Evolutionary conservation across 1,140 invertebrate genomes (phyloP), one percentile per base, ranked within the genome.

Genomic region (Solenopsis fugax): DNA sequence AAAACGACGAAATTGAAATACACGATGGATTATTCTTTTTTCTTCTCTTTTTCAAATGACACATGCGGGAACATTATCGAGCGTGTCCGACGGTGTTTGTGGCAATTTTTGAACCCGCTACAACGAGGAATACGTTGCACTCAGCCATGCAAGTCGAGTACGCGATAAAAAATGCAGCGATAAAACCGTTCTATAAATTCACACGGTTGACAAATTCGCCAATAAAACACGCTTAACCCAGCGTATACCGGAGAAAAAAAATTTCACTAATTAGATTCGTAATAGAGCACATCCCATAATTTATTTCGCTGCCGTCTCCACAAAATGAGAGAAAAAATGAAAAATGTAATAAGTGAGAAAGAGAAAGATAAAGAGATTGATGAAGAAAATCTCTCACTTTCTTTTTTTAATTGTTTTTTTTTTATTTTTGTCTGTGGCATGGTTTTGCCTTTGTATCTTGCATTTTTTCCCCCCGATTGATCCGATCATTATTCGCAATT

Each of bases 261-360:
- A 41, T 41, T 24, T 50, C 5, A 12, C n/a, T 84, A 73, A 75
- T 84, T 84, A 84, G n/a, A 75, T 75, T 75, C 13, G 24, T 54
- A 58, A 73, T 16, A 62, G 24, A 21, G 21, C 24, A n/a, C 16
- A 48, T 0, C 9, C 69, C 21, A 69, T 82, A 73, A 84, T 84
- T 84, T 73, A 84, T 84, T 60, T 73, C n/a, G 48, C n/a, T 69
- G 29, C 29, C n/a, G 18, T n/a, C 16, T 29, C 4, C 4, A 5
- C 37, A 13, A 62, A 60, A 75, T 4, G 12, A n/a, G 0, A 64
- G n/a, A 64, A 78, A 64, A 60, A 34, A 21, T 3, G 0, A 81
- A n/a, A 69, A 13, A 67, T 67, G 21, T 48, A 60, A 4, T 29
- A 12, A 45, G 24, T 4, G 13, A 50, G 34, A 77, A 34, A 85